A percentile compares a stretch with the other conserved stretches of the same genome.
Conservation (phyloP, 2,888 invertebrate genomes). For the Anthoptus insignis region DNA sequence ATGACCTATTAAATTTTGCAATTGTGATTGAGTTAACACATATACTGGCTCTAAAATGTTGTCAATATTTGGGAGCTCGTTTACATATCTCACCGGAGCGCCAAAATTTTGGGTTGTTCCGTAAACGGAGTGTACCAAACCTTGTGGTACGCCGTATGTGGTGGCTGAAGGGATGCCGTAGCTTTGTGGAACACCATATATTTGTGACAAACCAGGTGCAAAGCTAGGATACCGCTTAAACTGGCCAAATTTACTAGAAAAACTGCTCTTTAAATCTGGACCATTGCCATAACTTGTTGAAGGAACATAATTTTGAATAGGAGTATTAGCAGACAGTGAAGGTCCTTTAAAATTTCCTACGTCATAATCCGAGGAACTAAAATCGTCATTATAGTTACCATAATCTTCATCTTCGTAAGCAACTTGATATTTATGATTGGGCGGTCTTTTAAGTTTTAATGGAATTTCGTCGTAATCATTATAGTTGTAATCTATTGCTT, state of each 20-base stretch:
- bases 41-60: conserved; percentile 70
- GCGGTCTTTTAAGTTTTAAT: conserved; percentile 43
- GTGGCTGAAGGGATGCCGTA: conserved; percentile 46
- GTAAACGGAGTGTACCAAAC: conserved; percentile 13
- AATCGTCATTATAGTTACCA: conserved; percentile 56
- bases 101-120: conserved; percentile 43
- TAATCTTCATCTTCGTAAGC: conserved; percentile 59
- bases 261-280: conserved; percentile 53
- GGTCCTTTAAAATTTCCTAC: conserved; percentile 49
- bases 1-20: conserved; percentile 70
- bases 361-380: conserved; percentile 54
- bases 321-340: conserved; percentile 6
- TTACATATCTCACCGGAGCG: conserved; percentile 36
- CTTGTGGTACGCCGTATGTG: conserved; percentile 55
- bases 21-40: conserved; percentile 72
- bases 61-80: conserved; percentile 43
- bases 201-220: conserved; percentile 34
- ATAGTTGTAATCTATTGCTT: conserved; percentile 54
- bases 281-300: conserved; percentile 50
- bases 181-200: conserved; percentile 36
- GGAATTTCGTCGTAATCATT: conserved; percentile 54
- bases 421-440: conserved; percentile 53
- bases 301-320: conserved; percentile 53
- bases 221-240: conserved; percentile 49
- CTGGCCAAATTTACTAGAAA: conserved; percentile 55